Evolutionary conservation across 2,888 invertebrate genomes (phyloP).

Genomic region (Platypus cylindrus): DNA sequence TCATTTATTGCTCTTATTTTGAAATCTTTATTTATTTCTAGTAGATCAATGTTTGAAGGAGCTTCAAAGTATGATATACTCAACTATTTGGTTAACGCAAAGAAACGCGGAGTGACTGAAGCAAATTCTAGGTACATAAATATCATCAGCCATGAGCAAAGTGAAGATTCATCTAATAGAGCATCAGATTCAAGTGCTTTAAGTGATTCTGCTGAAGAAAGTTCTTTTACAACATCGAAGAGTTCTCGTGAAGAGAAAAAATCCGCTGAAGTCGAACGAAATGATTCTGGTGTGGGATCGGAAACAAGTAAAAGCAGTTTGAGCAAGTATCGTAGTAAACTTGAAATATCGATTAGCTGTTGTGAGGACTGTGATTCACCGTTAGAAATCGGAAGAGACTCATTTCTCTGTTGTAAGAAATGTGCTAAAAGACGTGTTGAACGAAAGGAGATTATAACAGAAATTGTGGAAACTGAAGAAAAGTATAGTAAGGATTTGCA

Average conservation of each 20-base stretch:
- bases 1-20: no score
- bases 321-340: conserved; percentile 56
- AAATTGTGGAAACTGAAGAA: conserved; percentile 92
- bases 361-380: conserved; percentile 73
- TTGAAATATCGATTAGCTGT: conserved; percentile 33
- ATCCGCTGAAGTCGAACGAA: conserved; percentile 71
- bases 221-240: conserved; percentile 52
- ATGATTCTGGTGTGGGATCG: conserved; percentile 86
- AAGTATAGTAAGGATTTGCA: conserved; percentile 88
- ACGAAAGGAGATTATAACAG: conserved; percentile 85
- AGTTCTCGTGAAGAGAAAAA: conserved; percentile 46
- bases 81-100: conserved; percentile 78
- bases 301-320: conserved; percentile 81
- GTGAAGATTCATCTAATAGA: conserved; percentile 45
- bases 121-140: conserved; percentile 59
- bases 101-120: conserved; percentile 58
- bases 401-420: conserved; percentile 57
- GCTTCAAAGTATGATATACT: conserved; percentile 83
- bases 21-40: conserved; percentile 12
- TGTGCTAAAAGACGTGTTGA: conserved; percentile 81
- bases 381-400: conserved; percentile 10
- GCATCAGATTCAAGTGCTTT: conserved; percentile 66
- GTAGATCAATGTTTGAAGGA: conserved; percentile 59
- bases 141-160: conserved; percentile 32
- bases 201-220: conserved; percentile 80